phyloP scores from a whole-genome alignment of 2,113 vertebrate genomes.

The Vidua macroura region DNA sequence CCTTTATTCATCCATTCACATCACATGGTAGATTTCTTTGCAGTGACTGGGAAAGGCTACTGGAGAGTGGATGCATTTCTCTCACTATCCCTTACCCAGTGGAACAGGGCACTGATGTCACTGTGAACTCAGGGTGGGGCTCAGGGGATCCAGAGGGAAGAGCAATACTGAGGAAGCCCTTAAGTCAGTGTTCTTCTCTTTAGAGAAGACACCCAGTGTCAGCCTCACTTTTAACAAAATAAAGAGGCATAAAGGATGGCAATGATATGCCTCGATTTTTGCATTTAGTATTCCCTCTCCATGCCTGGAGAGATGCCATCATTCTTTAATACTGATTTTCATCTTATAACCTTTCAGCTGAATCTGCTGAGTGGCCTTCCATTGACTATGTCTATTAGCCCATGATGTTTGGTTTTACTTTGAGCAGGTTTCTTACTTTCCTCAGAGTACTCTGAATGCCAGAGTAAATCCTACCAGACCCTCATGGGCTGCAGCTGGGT shows the following conservation, averaged over 20 bases:
- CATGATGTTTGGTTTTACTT: not conserved
- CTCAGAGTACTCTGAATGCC: not conserved
- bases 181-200: not conserved
- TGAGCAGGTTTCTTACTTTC: not conserved
- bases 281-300: not conserved
- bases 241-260: not conserved
- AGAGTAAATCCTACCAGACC: not conserved
- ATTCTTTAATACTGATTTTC: not conserved
- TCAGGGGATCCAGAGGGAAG: not conserved
- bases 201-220: not conserved
- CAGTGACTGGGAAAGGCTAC: not conserved
- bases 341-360: not conserved
- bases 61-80: not conserved
- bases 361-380: not conserved
- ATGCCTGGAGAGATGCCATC: not conserved
- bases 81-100: fast-evolving
- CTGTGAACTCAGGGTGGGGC: not conserved
- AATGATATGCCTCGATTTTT: not conserved
- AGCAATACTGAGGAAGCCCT: not conserved
- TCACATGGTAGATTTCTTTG: not conserved
- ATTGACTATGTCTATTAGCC: not conserved
- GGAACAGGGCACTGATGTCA: not conserved
- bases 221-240: not conserved
- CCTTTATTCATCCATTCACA: not conserved
- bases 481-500: not conserved